Percentiles rank a stretch among this genome's conserved stretches.
Conservation (phyloP, 2,113 vertebrate species). For the Brachirus orientalis region DNA sequence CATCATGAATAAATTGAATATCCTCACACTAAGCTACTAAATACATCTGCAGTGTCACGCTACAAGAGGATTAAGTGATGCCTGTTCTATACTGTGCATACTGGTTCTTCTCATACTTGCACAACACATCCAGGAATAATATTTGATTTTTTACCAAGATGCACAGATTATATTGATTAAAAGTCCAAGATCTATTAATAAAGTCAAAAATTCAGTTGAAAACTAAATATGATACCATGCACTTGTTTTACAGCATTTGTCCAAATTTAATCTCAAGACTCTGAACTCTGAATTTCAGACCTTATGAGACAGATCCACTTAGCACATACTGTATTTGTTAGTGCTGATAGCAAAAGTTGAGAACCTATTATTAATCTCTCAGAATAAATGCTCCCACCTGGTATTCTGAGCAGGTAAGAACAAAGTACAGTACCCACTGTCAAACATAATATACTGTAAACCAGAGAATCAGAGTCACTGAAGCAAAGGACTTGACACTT, state of each 20-base stretch:
- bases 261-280: background rate
- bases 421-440: background rate
- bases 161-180: background rate
- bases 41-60: conserved; percentile 65
- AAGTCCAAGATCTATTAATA: background rate
- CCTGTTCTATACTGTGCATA: conserved; percentile 31
- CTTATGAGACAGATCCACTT: background rate
- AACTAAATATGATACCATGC: background rate
- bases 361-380: background rate
- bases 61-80: conserved; percentile 32
- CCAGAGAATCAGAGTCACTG: background rate
- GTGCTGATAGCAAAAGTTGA: background rate
- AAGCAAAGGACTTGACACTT: background rate
- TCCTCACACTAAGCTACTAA: conserved; percentile 67
- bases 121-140: conserved; percentile 35
- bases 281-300: background rate
- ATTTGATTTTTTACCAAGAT: conserved; percentile 31
- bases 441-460: conserved; percentile 1
- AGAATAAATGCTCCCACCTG: background rate
- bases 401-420: background rate
- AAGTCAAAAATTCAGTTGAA: too few relatives aligned
- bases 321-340: background rate
- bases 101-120: conserved; percentile 4
- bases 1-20: conserved; percentile 79
- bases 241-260: background rate